A percentile compares a stretch with the other conserved stretches of the same genome.
These are phyloP conservation scores for Rhagoletis pomonella DNA, from an alignment of 1,140 invertebrate genomes.

Conservation along the genomic window DNA sequence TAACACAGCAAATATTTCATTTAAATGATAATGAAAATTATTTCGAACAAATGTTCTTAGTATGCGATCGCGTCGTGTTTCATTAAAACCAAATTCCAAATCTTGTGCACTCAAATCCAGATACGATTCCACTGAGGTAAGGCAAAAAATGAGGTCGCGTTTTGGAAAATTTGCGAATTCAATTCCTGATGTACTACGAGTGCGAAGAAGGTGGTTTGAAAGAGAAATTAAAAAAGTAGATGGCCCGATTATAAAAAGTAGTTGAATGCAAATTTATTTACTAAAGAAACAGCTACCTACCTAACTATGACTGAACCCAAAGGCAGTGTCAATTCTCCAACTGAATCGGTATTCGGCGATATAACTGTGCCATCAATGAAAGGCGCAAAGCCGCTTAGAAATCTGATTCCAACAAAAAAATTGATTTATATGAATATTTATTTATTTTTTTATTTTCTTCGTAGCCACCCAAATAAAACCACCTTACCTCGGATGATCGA, in stretches of 20 bases:
- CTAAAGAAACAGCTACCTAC: constrained; percentile 57
- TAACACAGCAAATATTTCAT: constrained; percentile 92
- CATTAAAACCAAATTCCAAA: constrained; percentile 89
- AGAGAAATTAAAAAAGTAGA: not conserved
- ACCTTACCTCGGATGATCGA: constrained; percentile 81
- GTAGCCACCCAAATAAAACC: not conserved
- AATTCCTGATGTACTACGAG: constrained; percentile 79
- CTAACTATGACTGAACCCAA: constrained; percentile 73
- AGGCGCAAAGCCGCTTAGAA: constrained; percentile 91
- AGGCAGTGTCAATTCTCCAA: constrained; percentile 69
- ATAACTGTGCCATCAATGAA: constrained; percentile 91
- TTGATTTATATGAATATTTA: not conserved
- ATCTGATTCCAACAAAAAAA: constrained; percentile 73
- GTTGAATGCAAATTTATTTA: not conserved
- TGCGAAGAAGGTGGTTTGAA: constrained; percentile 47
- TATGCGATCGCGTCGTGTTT: constrained; percentile 87
- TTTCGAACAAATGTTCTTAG: constrained; percentile 91
- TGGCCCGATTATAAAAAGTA: not conserved
- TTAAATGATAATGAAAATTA: constrained; percentile 90
- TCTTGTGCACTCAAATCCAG: constrained; percentile 85
- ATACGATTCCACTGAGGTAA: constrained; percentile 85
- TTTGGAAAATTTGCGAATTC: constrained; percentile 90
- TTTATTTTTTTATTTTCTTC: too few species aligned
- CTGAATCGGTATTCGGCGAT: constrained; percentile 75
- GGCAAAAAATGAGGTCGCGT: constrained; percentile 84